These are phyloP conservation scores for Psittacara wagleri DNA, from an alignment of 2,113 vertebrate genomes.

Conservation along the genomic window DNA sequence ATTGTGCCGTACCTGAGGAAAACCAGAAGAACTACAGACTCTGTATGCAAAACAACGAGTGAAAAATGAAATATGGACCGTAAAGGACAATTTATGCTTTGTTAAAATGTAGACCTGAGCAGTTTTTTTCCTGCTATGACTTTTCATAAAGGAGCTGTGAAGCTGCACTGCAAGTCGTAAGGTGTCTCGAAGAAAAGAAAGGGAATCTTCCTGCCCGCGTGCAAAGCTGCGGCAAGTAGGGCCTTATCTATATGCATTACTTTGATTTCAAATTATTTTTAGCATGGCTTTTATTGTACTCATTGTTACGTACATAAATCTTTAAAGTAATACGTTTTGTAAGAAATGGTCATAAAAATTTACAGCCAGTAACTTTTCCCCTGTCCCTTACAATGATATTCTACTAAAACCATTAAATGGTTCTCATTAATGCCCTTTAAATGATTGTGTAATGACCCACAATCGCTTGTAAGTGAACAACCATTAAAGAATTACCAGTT, in stretches of 20 bases:
- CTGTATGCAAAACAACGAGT: slow-evolving; percentile 18
- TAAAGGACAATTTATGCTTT: slow-evolving; percentile 26
- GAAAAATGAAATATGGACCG: slow-evolving; percentile 7
- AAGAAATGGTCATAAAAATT: slow-evolving; percentile 92
- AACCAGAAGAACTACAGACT: neutral
- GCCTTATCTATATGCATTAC: slow-evolving; percentile 80
- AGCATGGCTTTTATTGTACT: slow-evolving; percentile 83
- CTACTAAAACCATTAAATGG: slow-evolving; percentile 93
- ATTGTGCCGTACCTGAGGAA: neutral
- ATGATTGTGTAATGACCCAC: slow-evolving; percentile 97
- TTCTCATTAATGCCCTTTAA: slow-evolving; percentile 95
- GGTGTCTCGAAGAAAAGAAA: slow-evolving; percentile 5
- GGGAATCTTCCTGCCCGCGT: neutral
- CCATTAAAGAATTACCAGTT: slow-evolving; percentile 93
- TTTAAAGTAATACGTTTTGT: slow-evolving; percentile 85
- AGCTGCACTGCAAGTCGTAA: neutral
- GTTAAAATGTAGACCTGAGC: neutral
- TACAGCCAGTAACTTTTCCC: slow-evolving; percentile 89
- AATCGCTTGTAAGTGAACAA: slow-evolving; percentile 96
- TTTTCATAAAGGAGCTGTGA: slow-evolving; percentile 40
- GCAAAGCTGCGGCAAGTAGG: slow-evolving; percentile 48
- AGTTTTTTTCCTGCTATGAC: neutral
- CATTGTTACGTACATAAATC: slow-evolving; percentile 86
- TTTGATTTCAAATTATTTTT: slow-evolving; percentile 87
- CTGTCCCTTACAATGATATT: slow-evolving; percentile 90